phyloP scores from a whole-genome alignment of 2,888 invertebrate genomes.

The Amiota mariae region DNA sequence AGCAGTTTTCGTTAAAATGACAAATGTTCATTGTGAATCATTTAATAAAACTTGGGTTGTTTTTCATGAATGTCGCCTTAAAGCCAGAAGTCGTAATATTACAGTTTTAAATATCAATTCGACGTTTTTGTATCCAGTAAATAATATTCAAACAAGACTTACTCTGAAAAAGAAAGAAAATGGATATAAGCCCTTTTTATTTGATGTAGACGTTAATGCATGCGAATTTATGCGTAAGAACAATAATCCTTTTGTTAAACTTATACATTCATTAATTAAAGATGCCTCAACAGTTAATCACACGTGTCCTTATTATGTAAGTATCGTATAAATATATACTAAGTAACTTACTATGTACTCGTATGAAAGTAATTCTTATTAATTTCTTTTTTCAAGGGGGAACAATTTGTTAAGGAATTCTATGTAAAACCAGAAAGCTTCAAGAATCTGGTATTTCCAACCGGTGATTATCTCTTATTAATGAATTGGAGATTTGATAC shows the following conservation, averaged over 20 bases:
- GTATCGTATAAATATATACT: not conserved
- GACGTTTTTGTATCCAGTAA: not conserved
- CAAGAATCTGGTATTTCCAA: conserved; percentile 37
- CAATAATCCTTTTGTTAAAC: conserved; percentile 1
- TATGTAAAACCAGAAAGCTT: conserved; percentile 25
- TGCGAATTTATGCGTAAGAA: no score
- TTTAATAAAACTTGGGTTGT: conserved; percentile 1
- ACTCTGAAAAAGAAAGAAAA: conserved; percentile 6
- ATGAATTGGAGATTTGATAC: not conserved
- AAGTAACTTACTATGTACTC: no score
- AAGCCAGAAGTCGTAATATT: not conserved
- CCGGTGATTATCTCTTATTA: conserved; percentile 39
- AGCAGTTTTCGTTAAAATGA: conserved; percentile 7
- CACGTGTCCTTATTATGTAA: conserved; percentile 36
- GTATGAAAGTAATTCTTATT: no score
- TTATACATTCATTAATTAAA: not conserved
- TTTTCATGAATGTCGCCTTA: not conserved
- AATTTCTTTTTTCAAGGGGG: not conserved
- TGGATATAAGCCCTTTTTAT: conserved; percentile 12
- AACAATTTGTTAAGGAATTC: conserved; percentile 8
- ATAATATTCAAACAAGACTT: not conserved
- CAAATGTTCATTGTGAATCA: conserved; percentile 10
- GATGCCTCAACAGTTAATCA: conserved; percentile 7
- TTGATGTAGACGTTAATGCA: not conserved
- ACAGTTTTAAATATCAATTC: not conserved